phyloP scores from a whole-genome alignment of 2,797 vertebrate genomes.

The Cossypha dichroa region DNA sequence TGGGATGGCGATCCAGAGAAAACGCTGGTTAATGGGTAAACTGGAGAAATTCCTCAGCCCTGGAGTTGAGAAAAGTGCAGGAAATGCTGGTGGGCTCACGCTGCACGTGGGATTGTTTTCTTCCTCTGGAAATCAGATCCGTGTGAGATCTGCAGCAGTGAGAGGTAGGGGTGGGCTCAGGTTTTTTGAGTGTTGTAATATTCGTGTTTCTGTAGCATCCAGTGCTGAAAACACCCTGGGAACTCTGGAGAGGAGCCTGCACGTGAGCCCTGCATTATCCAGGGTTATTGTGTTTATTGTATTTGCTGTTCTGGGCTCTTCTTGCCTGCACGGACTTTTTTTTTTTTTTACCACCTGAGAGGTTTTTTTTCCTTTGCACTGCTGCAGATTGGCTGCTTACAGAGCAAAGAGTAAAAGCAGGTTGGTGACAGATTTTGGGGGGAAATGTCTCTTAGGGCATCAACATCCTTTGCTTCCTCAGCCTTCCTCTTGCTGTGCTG shows the following conservation, averaged over 20 bases:
- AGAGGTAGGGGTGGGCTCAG: background rate
- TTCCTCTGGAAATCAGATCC: background rate
- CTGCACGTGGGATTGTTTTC: background rate
- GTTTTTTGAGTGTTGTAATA: fast-evolving
- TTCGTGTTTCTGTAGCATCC: background rate
- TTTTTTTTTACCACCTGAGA: background rate
- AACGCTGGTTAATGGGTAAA: background rate
- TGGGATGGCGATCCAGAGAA: background rate
- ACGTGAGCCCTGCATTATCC: background rate
- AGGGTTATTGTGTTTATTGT: background rate
- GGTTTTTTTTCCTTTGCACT: background rate
- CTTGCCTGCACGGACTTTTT: background rate
- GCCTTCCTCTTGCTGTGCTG: background rate
- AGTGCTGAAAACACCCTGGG: background rate
- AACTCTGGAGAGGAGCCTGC: background rate
- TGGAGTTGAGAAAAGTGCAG: background rate
- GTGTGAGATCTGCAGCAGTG: background rate
- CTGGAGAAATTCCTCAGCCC: background rate
- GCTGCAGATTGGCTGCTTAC: background rate
- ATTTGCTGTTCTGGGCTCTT: background rate
- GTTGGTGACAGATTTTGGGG: background rate
- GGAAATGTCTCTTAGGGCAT: fast-evolving
- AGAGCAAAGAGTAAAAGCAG: background rate
- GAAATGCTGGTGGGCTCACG: fast-evolving
- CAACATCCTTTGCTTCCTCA: background rate